Conservation (phyloP, 1,140 invertebrate genomes). For the Gonioctena quinquepunctata region DNA sequence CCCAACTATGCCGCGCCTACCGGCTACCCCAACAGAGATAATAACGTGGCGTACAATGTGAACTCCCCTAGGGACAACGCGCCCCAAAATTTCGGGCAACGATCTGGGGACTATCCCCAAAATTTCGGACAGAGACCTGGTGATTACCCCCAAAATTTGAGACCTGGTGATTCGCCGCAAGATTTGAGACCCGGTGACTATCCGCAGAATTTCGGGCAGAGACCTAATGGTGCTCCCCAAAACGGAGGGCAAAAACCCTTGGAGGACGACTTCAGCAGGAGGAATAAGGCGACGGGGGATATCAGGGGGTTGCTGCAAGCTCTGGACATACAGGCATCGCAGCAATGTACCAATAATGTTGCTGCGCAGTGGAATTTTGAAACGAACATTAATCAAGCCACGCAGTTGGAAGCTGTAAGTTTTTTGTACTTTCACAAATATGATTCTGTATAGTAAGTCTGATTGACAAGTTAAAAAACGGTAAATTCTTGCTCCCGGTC, state of each 20-base stretch:
- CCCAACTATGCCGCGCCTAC: background rate
- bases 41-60: background rate
- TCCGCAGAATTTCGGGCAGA: background rate
- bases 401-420: slow-evolving; percentile 81
- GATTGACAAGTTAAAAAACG: too few relatives aligned
- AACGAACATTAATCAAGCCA: slow-evolving; percentile 81
- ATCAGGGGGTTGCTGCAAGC: slow-evolving; percentile 32
- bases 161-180: background rate
- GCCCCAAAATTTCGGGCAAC: background rate
- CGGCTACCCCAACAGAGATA: background rate
- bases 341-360: slow-evolving; percentile 80
- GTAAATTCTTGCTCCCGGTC: too few relatives aligned
- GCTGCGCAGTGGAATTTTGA: slow-evolving; percentile 86
- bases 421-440: too few relatives aligned
- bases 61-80: background rate
- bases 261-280: slow-evolving; percentile 15
- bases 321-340: slow-evolving; percentile 72
- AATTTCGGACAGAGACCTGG: background rate
- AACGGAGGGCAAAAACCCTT: background rate
- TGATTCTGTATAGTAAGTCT: too few relatives aligned
- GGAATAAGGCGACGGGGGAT: slow-evolving; percentile 31
- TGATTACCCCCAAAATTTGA: background rate
- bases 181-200: background rate
- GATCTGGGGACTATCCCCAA: background rate
- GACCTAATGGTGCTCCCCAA: background rate